These are phyloP conservation scores for Meloidogyne exigua DNA, from an alignment of 1,140 invertebrate species.

Conservation along the genomic window DNA sequence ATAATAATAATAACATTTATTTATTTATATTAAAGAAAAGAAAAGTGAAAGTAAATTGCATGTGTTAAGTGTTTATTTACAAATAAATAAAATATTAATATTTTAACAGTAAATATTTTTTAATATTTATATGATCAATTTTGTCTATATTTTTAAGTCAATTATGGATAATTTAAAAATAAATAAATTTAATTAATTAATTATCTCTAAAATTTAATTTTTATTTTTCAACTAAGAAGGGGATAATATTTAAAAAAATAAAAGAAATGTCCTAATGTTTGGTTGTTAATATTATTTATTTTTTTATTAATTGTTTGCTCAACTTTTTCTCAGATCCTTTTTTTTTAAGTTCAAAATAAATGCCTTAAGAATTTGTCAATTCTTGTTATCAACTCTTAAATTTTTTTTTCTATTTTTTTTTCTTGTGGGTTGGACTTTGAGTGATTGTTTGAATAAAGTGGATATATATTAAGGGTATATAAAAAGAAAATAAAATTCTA, in stretches of 20 bases:
- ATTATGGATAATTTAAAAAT: not conserved
- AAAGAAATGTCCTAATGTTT: not conserved
- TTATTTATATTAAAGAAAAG: too few relatives aligned
- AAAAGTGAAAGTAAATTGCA: too few relatives aligned
- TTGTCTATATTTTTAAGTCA: too few relatives aligned
- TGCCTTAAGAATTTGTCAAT: not conserved
- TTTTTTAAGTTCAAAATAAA: not conserved
- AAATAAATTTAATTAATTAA: not conserved
- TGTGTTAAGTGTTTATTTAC: too few relatives aligned
- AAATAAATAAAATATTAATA: too few relatives aligned
- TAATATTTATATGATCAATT: too few relatives aligned
- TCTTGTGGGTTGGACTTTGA: not conserved
- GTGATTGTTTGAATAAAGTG: too few relatives aligned
- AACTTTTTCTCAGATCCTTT: not conserved
- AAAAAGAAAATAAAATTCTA: not conserved
- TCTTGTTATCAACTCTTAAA: not conserved
- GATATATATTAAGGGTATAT: not conserved
- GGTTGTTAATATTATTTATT: not conserved
- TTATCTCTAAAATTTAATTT: too few relatives aligned
- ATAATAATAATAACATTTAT: too few relatives aligned
- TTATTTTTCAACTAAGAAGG: not conserved
- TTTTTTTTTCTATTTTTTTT: conserved; percentile 2
- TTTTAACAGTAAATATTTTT: too few relatives aligned
- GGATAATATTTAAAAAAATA: too few relatives aligned
- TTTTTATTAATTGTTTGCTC: not conserved